phyloP scores from a whole-genome alignment of 2,113 vertebrate genomes.

The Epinephelus fuscoguttatus region DNA sequence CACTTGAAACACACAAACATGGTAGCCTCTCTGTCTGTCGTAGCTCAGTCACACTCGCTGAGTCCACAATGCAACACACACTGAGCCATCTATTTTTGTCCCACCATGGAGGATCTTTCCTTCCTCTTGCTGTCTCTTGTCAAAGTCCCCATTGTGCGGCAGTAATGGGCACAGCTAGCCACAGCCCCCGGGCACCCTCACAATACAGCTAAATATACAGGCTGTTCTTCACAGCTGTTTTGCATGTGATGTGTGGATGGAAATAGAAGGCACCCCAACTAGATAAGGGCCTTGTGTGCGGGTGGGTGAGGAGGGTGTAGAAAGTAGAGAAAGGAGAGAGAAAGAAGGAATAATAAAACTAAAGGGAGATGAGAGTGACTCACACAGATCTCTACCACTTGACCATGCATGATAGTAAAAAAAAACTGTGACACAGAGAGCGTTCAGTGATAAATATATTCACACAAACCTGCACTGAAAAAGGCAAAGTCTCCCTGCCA shows the following conservation, averaged over 20 bases:
- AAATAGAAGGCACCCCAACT: constrained; percentile 78
- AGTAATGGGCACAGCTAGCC: constrained; percentile 79
- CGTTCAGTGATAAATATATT: neutral
- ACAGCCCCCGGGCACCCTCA: constrained; percentile 75
- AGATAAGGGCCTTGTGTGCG: constrained; percentile 74
- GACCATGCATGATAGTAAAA: neutral
- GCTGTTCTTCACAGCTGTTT: constrained; percentile 85
- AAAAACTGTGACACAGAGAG: neutral
- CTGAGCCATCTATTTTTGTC: constrained; percentile 77
- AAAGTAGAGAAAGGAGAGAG: neutral
- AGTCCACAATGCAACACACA: constrained; percentile 65
- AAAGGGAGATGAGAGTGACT: neutral
- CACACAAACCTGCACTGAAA: neutral
- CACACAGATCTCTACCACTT: too few relatives aligned
- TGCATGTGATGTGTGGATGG: constrained; percentile 86
- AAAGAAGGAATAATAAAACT: neutral
- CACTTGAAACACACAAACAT: constrained; percentile 52
- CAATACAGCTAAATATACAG: constrained; percentile 84
- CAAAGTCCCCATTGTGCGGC: constrained; percentile 84
- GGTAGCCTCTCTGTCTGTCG: constrained; percentile 56
- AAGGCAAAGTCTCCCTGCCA: neutral
- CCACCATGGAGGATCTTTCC: constrained; percentile 71
- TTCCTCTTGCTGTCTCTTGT: constrained; percentile 77
- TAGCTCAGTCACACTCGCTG: constrained; percentile 64
- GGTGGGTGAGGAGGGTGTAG: constrained; percentile 31